Conservation (phyloP, 1,140 invertebrate species). For the Maconellicoccus hirsutus region DNA sequence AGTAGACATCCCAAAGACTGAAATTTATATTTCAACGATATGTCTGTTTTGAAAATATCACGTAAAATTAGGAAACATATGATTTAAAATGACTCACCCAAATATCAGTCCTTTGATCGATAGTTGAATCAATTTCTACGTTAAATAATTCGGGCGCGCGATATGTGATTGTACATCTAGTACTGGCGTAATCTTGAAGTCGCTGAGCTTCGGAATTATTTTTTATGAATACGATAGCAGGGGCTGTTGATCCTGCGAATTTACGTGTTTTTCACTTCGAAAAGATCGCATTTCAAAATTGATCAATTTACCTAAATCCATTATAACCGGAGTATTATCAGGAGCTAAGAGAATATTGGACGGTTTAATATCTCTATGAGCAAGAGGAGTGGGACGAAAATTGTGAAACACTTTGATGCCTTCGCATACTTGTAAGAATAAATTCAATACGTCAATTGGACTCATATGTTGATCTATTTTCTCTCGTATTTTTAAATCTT, state of each 20-base stretch:
- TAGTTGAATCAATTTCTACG: slow-evolving; percentile 62
- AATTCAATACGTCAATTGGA: slow-evolving; percentile 50
- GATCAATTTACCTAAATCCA: slow-evolving; percentile 56
- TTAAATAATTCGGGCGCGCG: slow-evolving; percentile 78
- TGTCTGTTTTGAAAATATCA: background rate
- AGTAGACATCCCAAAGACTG: slow-evolving; percentile 76
- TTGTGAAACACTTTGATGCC: slow-evolving; percentile 64
- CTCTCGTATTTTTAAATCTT: slow-evolving; percentile 50
- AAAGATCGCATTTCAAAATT: slow-evolving; percentile 19
- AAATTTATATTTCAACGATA: slow-evolving; percentile 31
- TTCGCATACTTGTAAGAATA: slow-evolving; percentile 64
- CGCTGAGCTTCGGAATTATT: slow-evolving; percentile 56
- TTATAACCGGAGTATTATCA: slow-evolving; percentile 58
- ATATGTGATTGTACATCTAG: slow-evolving; percentile 77
- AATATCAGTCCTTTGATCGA: slow-evolving; percentile 77
- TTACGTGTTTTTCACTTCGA: background rate
- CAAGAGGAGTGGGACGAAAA: slow-evolving; percentile 55
- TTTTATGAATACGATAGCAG: slow-evolving; percentile 60
- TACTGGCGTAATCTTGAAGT: slow-evolving; percentile 68
- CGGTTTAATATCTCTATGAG: slow-evolving; percentile 75
- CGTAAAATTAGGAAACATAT: slow-evolving; percentile 2
- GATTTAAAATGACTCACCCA: slow-evolving; percentile 50
- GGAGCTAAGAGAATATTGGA: slow-evolving; percentile 66
- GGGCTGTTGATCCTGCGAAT: slow-evolving; percentile 55
- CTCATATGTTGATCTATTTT: slow-evolving; percentile 47